A percentile compares a stretch with the other conserved stretches of the same genome.
Conservation (phyloP, 2,888 invertebrate genomes). For the Zygothrica quintamaculata region DNA sequence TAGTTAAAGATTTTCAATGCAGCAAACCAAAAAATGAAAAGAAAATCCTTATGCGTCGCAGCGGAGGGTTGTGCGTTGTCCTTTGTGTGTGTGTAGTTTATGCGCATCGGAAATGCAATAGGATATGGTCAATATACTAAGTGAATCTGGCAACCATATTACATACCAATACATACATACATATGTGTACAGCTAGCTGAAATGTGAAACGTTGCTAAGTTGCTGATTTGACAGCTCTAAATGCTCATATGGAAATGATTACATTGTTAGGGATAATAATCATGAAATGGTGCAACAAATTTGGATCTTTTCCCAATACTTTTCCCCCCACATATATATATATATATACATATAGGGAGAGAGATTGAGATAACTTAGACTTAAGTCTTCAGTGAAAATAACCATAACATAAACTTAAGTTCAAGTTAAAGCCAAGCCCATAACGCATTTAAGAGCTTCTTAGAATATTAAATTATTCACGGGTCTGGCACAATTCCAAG, state of each 20-base stretch:
- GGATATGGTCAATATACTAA: slow-evolving; percentile 64
- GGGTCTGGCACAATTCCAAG: not conserved
- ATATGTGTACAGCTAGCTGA: slow-evolving; percentile 9
- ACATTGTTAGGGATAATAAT: not conserved
- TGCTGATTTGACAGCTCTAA: slow-evolving; percentile 51
- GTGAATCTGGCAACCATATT: slow-evolving; percentile 13
- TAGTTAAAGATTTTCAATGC: slow-evolving; percentile 33
- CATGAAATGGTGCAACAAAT: too few species aligned
- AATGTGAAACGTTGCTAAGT: slow-evolving; percentile 42
- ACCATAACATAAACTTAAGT: not conserved
- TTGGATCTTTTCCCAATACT: too few species aligned
- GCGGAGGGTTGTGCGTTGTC: slow-evolving; percentile 22
- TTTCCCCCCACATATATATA: too few species aligned
- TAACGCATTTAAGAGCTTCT: slow-evolving; percentile 7
- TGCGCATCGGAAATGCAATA: slow-evolving; percentile 76
- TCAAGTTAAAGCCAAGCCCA: slow-evolving; percentile 1
- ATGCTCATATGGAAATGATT: slow-evolving; percentile 8
- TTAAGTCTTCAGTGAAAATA: too few species aligned
- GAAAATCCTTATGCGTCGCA: slow-evolving; percentile 28
- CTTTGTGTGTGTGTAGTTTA: slow-evolving; percentile 61
- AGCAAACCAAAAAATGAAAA: slow-evolving; percentile 29
- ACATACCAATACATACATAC: not conserved
- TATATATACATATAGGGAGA: too few species aligned
- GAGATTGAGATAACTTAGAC: too few species aligned
- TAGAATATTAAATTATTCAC: slow-evolving; percentile 35